These are phyloP conservation scores for Tanypteryx hageni DNA, from an alignment of 2,888 invertebrate species.

Conservation along the genomic window DNA sequence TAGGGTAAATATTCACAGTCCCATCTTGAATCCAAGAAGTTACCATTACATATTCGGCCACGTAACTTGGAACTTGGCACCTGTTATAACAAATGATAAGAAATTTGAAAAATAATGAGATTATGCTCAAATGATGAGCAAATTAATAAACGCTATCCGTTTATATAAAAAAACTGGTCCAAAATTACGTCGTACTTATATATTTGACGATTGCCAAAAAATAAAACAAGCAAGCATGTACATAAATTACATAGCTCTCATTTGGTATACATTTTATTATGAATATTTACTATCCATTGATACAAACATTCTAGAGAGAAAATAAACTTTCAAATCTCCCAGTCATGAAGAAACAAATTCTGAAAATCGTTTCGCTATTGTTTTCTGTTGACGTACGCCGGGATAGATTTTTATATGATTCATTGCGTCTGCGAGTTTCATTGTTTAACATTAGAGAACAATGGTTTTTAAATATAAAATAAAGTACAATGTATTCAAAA, in stretches of 20 bases:
- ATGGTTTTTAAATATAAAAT: too few species aligned
- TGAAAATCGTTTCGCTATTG: background rate
- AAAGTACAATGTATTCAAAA: too few species aligned
- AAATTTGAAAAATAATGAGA: background rate
- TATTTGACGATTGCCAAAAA: background rate
- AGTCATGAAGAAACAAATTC: background rate
- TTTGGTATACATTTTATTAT: background rate
- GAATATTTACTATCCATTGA: background rate
- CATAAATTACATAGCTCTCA: background rate
- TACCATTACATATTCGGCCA: slow-evolving; percentile 90
- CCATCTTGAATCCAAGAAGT: slow-evolving; percentile 94
- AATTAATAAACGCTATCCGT: too few species aligned
- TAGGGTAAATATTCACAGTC: slow-evolving; percentile 86
- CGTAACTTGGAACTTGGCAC: slow-evolving; percentile 92
- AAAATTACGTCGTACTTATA: background rate
- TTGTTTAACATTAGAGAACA: too few species aligned
- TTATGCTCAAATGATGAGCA: background rate
- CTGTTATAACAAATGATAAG: slow-evolving; percentile 67
- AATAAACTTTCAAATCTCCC: slow-evolving; percentile 29
- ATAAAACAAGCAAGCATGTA: background rate
- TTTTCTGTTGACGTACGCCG: background rate
- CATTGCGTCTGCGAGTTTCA: too few species aligned
- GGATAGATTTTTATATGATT: too few species aligned
- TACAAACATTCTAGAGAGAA: background rate
- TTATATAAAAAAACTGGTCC: background rate